These are phyloP conservation scores for Eurytemora carolleeae DNA, from an alignment of 1,140 invertebrate species.

Conservation along the genomic window DNA sequence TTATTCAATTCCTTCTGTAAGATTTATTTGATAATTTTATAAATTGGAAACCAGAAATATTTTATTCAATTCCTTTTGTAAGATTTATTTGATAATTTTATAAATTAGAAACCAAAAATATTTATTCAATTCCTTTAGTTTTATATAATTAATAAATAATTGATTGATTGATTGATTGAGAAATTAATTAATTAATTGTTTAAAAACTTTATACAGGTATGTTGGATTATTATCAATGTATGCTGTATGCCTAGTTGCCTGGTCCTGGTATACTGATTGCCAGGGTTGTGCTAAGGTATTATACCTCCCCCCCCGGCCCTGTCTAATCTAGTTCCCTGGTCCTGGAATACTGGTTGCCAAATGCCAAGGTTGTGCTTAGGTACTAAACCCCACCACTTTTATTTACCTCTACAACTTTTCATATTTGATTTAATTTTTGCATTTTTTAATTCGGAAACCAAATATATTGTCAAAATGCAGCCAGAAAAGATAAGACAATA, in stretches of 20 bases:
- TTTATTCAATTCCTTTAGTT: slow-evolving; percentile 80
- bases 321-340: too few species aligned
- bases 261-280: slow-evolving; percentile 53
- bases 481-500: too few species aligned
- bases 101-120: slow-evolving; percentile 28
- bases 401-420: too few species aligned
- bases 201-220: too few species aligned
- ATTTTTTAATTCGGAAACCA: too few species aligned
- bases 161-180: slow-evolving; percentile 13
- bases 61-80: slow-evolving; percentile 80
- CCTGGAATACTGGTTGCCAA: too few species aligned
- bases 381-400: too few species aligned
- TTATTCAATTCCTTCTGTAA: slow-evolving; percentile 74
- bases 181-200: not conserved
- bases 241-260: slow-evolving; percentile 44
- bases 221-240: slow-evolving; percentile 44
- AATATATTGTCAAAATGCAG: too few species aligned
- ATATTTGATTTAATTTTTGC: too few species aligned
- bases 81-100: slow-evolving; percentile 34
- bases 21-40: slow-evolving; percentile 33
- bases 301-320: too few species aligned
- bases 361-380: too few species aligned
- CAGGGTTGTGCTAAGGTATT: slow-evolving; percentile 42
- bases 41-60: slow-evolving; percentile 29
- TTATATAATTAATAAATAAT: slow-evolving; percentile 34